Evolutionary conservation across 2,888 invertebrate genomes (phyloP).

Genomic region (Luperina testacea): DNA sequence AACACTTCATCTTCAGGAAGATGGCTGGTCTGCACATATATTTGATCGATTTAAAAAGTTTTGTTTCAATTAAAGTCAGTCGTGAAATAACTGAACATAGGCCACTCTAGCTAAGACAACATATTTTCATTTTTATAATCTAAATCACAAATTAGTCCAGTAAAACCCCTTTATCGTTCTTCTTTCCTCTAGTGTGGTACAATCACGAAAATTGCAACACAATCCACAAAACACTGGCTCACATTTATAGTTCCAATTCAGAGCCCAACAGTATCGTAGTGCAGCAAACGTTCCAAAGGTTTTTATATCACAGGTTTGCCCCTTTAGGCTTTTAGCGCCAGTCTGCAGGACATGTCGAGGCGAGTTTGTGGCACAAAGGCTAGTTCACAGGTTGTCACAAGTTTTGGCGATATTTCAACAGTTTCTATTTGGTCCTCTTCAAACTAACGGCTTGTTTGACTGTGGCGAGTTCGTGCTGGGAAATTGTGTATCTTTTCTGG

Average conservation of each 20-base stretch:
- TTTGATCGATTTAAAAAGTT: not conserved
- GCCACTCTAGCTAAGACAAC: not conserved
- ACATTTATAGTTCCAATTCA: constrained; percentile 42
- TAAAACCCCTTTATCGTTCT: not conserved
- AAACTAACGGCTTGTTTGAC: constrained; percentile 25
- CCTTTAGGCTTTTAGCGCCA: constrained; percentile 40
- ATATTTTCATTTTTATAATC: not conserved
- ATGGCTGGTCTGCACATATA: not conserved
- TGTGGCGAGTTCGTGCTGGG: not conserved
- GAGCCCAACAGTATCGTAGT: not conserved
- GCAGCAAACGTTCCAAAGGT: constrained; percentile 9
- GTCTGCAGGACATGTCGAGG: constrained; percentile 21
- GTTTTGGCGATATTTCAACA: constrained; percentile 41
- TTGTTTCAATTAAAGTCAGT: not conserved
- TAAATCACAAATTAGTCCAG: not conserved
- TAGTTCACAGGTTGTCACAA: constrained; percentile 18
- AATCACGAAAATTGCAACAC: constrained; percentile 14
- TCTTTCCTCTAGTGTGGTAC: not conserved
- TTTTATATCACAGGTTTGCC: constrained; percentile 21
- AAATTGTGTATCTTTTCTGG: constrained; percentile 4
- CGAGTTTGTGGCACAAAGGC: constrained; percentile 53
- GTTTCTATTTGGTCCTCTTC: constrained; percentile 41
- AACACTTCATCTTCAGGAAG: not conserved
- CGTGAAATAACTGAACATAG: not conserved
- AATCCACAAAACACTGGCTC: constrained; percentile 8